phyloP scores from a whole-genome alignment of 2,113 vertebrate species.

The Muntiacus muntjak region DNA sequence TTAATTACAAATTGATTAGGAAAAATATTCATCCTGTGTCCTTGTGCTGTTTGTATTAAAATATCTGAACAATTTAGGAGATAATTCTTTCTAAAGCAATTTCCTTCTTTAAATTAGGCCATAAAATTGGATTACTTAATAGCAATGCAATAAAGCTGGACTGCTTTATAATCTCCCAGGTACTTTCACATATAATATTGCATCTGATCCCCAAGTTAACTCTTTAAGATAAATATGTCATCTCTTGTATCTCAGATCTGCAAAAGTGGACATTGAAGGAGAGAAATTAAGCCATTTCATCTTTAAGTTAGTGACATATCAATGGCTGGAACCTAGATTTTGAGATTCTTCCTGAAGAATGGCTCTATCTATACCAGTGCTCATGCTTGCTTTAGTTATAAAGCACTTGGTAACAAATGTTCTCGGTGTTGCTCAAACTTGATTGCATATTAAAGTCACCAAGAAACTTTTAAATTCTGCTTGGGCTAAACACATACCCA shows the following conservation, averaged over 20 bases:
- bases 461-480: not conserved
- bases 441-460: fast-evolving
- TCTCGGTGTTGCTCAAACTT: not conserved
- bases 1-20: constrained; percentile 47
- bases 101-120: constrained; percentile 40
- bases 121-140: constrained; percentile 52
- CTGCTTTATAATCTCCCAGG: not conserved
- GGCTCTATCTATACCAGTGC: fast-evolving
- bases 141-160: not conserved
- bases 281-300: no score
- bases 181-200: not conserved
- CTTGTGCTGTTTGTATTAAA: constrained; percentile 30
- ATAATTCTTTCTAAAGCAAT: constrained; percentile 30
- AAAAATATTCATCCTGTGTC: not conserved
- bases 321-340: not conserved
- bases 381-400: not conserved
- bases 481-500: not conserved
- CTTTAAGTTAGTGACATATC: not conserved
- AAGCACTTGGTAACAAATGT: no score
- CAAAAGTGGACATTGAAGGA: not conserved
- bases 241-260: fast-evolving
- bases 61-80: not conserved
- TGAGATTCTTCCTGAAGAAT: not conserved
- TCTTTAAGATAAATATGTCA: no score
- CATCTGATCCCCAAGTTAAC: no score